phyloP scores from a whole-genome alignment of 2,888 invertebrate genomes.

The Perizoma flavofasciatum region DNA sequence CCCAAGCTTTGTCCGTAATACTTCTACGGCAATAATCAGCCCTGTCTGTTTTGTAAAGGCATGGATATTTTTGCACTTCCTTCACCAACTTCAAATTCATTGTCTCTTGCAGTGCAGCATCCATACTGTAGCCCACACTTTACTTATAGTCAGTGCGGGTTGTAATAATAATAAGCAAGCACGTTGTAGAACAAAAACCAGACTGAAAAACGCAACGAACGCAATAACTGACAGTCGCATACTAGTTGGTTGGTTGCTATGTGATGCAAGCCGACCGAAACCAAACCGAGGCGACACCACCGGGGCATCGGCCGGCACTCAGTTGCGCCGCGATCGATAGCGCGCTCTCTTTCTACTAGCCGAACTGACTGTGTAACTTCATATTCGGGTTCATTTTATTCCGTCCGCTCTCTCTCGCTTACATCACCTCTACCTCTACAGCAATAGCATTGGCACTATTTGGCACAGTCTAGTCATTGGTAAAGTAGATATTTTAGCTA shows the following conservation, averaged over 20 bases:
- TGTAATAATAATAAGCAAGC: no score
- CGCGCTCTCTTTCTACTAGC: constrained; percentile 1
- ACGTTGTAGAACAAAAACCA: not conserved
- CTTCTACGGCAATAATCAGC: constrained; percentile 8
- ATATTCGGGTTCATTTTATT: not conserved
- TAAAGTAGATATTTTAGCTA: no score
- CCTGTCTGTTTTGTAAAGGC: constrained; percentile 16
- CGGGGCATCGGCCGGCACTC: not conserved
- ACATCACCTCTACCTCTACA: not conserved
- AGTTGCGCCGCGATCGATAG: not conserved
- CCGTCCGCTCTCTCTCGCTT: not conserved
- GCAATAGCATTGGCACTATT: no score
- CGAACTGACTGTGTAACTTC: not conserved
- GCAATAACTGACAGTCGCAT: not conserved
- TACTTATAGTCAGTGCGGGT: no score
- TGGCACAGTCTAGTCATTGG: no score
- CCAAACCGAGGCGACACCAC: constrained; percentile 1
- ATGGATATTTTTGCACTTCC: constrained; percentile 18
- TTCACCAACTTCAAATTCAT: constrained; percentile 15
- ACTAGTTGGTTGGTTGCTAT: constrained; percentile 1
- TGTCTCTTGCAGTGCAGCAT: constrained; percentile 6
- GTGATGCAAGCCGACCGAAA: constrained; percentile 9
- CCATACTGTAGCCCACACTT: constrained; percentile 1
- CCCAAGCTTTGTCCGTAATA: constrained; percentile 18
- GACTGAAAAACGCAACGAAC: no score